These are phyloP conservation scores for Heterodera filipjevi DNA, from an alignment of 2,888 invertebrate species.

Conservation along the genomic window DNA sequence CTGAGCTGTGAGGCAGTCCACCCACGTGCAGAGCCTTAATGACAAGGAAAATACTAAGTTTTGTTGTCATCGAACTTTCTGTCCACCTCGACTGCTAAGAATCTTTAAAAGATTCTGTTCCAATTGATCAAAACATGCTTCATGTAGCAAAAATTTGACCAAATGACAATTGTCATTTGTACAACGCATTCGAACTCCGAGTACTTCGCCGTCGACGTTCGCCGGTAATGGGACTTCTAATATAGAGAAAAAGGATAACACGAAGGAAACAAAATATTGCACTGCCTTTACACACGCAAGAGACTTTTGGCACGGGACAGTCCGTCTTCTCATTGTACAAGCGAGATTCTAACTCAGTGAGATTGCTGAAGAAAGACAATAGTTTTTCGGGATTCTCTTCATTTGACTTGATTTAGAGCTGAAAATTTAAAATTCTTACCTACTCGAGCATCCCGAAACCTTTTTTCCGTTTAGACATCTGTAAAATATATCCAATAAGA, in stretches of 20 bases:
- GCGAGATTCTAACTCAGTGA: not conserved
- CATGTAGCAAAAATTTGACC: constrained; percentile 43
- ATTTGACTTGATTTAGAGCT: not conserved
- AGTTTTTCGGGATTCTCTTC: too few species aligned
- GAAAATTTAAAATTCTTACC: not conserved
- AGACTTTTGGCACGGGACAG: constrained; percentile 42
- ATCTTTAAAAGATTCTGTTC: constrained; percentile 50
- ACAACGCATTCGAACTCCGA: constrained; percentile 49
- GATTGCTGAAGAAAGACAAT: not conserved
- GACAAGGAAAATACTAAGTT: not conserved
- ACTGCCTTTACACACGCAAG: constrained; percentile 36
- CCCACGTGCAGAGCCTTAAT: constrained; percentile 53
- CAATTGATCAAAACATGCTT: constrained; percentile 45
- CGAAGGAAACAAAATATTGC: not conserved
- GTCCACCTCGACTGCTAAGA: constrained; percentile 41
- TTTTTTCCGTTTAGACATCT: constrained; percentile 5
- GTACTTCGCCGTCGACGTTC: constrained; percentile 32
- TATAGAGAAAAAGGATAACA: not conserved
- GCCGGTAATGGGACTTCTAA: constrained; percentile 30
- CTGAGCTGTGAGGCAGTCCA: constrained; percentile 54
- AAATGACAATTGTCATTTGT: constrained; percentile 48
- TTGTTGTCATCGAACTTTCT: not conserved
- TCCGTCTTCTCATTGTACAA: constrained; percentile 27
- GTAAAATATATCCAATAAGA: not conserved
- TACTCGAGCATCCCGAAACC: not conserved